A percentile compares a stretch with the other conserved stretches of the same genome.
Conservation (phyloP, 2,888 invertebrate species). For the Phorcus lineatus region DNA sequence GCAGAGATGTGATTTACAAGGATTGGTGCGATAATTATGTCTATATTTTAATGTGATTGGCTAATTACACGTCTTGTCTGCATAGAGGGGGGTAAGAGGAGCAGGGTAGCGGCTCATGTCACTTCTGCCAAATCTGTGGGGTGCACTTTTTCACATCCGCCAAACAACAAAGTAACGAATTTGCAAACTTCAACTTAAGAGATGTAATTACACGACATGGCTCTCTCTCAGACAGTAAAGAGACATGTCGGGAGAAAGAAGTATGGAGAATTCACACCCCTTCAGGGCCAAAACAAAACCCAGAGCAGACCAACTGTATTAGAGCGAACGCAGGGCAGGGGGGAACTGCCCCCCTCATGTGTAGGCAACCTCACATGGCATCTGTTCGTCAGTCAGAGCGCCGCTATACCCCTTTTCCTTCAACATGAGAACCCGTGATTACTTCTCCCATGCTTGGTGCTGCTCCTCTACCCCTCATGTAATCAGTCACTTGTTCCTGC, state of each 20-base stretch:
- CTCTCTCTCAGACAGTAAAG: constrained; percentile 7
- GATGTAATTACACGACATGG: constrained; percentile 19
- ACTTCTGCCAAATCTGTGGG: neutral
- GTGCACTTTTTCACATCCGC: neutral
- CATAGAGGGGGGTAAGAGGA: neutral
- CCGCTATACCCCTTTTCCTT: neutral
- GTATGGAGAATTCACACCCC: constrained; percentile 8
- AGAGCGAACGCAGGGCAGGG: neutral
- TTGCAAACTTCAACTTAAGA: constrained; percentile 8
- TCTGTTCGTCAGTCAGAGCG: neutral
- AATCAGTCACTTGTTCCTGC: constrained; percentile 23
- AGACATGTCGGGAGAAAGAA: constrained; percentile 16
- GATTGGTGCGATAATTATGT: neutral
- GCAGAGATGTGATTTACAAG: neutral
- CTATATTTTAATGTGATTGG: constrained; percentile 25
- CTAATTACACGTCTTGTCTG: constrained; percentile 11
- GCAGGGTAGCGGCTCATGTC: neutral
- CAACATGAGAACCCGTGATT: constrained; percentile 23
- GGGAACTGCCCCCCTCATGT: constrained; percentile 8
- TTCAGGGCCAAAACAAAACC: constrained; percentile 13
- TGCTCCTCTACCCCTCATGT: constrained; percentile 8
- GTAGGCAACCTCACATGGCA: neutral
- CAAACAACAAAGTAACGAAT: constrained; percentile 10
- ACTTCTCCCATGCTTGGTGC: neutral
- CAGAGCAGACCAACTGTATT: constrained; percentile 1